phyloP scores from a whole-genome alignment of 1,140 invertebrate species.

The Sinonovacula constricta region DNA sequence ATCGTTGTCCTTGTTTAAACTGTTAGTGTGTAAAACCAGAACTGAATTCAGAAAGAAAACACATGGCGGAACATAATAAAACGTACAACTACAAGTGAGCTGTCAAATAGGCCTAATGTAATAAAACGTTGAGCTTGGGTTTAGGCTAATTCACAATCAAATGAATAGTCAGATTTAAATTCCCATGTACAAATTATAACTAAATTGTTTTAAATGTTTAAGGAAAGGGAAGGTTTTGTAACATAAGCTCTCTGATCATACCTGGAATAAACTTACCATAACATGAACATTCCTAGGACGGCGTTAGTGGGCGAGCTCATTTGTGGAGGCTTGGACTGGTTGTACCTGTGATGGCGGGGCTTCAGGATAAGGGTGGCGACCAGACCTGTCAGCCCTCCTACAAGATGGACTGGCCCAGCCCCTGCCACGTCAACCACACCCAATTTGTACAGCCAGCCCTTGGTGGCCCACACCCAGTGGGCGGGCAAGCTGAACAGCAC shows the following conservation, averaged over 20 bases:
- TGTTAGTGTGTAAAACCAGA: too few relatives aligned
- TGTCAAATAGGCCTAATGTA: too few relatives aligned
- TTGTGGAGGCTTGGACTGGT: slow-evolving; percentile 84
- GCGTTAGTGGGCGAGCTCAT: slow-evolving; percentile 94
- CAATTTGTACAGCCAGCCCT: slow-evolving; percentile 66
- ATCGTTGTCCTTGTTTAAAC: too few relatives aligned
- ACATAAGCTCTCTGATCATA: background rate
- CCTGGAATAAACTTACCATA: slow-evolving; percentile 83
- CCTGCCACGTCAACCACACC: slow-evolving; percentile 84
- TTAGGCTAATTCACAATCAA: too few relatives aligned
- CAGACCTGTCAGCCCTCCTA: slow-evolving; percentile 88
- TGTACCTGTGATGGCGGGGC: slow-evolving; percentile 90
- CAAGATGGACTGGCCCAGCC: slow-evolving; percentile 92
- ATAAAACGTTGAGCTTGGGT: too few relatives aligned
- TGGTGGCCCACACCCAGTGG: slow-evolving; percentile 84
- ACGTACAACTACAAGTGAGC: too few relatives aligned
- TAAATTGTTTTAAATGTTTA: too few relatives aligned
- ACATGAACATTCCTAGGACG: slow-evolving; percentile 93
- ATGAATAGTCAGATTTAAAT: too few relatives aligned
- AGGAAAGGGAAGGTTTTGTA: too few relatives aligned
- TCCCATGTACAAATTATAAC: too few relatives aligned
- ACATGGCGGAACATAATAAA: too few relatives aligned
- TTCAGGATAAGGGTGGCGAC: slow-evolving; percentile 94
- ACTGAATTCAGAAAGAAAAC: too few relatives aligned
- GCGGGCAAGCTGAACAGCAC: slow-evolving; percentile 94